Percentiles rank a stretch among this genome's conserved stretches.
Evolutionary conservation across 2,888 invertebrate genomes (phyloP).

Genomic region (Clostera curtula): DNA sequence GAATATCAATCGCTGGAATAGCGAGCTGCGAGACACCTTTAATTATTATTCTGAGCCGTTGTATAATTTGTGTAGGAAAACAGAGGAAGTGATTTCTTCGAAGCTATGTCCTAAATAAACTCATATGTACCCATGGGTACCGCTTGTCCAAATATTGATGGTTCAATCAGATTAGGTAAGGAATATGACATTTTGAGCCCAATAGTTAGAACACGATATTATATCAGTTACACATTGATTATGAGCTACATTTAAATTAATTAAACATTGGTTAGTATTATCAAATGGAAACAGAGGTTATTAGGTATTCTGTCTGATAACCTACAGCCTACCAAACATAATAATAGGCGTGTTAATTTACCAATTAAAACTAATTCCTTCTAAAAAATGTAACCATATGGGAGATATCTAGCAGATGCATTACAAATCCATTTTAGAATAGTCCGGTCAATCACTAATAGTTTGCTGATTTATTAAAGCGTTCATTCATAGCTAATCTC

Average conservation of each 20-base stretch:
- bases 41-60: constrained; percentile 56
- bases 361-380: too few species aligned
- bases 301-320: too few species aligned
- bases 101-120: constrained; percentile 43
- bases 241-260: too few species aligned
- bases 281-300: too few species aligned
- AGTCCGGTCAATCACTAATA: constrained; percentile 29
- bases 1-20: too few species aligned
- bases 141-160: constrained; percentile 12
- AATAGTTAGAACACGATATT: too few species aligned
- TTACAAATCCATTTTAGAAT: constrained; percentile 27
- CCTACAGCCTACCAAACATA: too few species aligned
- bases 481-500: constrained; percentile 50
- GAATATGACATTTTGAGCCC: too few species aligned
- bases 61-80: constrained; percentile 58
- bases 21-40: constrained; percentile 21
- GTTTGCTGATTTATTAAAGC: constrained; percentile 41
- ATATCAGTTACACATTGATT: too few species aligned
- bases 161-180: constrained; percentile 3
- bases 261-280: too few species aligned
- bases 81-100: constrained; percentile 56
- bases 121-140: constrained; percentile 27
- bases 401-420: constrained; percentile 24
- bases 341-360: too few species aligned
- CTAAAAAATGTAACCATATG: too few species aligned